These are phyloP conservation scores for Harlomillsia oculata DNA, from an alignment of 1,140 invertebrate genomes.

Conservation along the genomic window DNA sequence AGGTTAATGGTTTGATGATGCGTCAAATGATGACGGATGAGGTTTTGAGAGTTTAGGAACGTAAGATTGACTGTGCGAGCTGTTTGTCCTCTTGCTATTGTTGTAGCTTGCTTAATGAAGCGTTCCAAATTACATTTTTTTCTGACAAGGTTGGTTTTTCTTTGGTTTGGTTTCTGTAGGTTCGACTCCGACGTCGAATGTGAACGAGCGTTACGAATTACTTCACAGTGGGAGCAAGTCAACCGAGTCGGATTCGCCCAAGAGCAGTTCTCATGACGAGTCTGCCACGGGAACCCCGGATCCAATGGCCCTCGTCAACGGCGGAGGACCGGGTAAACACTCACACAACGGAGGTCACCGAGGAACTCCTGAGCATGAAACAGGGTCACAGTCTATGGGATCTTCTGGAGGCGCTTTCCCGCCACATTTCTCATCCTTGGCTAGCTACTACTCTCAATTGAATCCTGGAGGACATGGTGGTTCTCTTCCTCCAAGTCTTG, in stretches of 20 bases:
- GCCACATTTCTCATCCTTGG: slow-evolving; percentile 31
- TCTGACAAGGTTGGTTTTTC: slow-evolving; percentile 10
- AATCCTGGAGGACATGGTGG: slow-evolving; percentile 13
- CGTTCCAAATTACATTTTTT: background rate
- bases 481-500: slow-evolving; percentile 21
- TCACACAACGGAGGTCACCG: slow-evolving; percentile 9
- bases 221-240: slow-evolving; percentile 34
- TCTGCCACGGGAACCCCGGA: slow-evolving; percentile 30
- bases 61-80: too few species aligned
- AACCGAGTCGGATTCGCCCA: slow-evolving; percentile 34
- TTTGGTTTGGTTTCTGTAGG: slow-evolving; percentile 20
- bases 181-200: slow-evolving; percentile 34
- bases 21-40: too few species aligned
- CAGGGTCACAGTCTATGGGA: slow-evolving; percentile 20
- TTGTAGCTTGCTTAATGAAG: slow-evolving; percentile 8
- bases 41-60: too few species aligned
- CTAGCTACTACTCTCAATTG: slow-evolving; percentile 31
- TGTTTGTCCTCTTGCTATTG: too few species aligned
- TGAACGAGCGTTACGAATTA: slow-evolving; percentile 34
- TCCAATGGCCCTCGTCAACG: slow-evolving; percentile 13
- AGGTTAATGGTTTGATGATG: too few species aligned
- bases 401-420: slow-evolving; percentile 23
- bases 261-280: slow-evolving; percentile 35
- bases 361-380: slow-evolving; percentile 23
- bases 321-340: slow-evolving; percentile 6